These are phyloP conservation scores for Albula glossodonta DNA, from an alignment of 2,113 vertebrate species.

Conservation along the genomic window DNA sequence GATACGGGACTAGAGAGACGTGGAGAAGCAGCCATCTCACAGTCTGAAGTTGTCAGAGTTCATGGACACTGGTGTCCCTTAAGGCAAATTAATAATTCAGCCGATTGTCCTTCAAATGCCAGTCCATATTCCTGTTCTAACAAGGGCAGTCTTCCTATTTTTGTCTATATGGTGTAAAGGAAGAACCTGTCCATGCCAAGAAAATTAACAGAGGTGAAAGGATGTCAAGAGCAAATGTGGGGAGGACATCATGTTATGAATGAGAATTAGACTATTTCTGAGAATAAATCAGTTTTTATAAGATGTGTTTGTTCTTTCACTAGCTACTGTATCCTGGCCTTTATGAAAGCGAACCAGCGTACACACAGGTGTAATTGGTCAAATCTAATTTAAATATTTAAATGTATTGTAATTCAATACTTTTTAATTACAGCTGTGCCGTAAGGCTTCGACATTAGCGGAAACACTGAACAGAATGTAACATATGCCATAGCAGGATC, in stretches of 20 bases:
- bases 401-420: background rate
- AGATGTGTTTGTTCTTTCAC: background rate
- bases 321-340: background rate
- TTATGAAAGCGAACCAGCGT: background rate
- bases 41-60: background rate
- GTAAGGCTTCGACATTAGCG: background rate
- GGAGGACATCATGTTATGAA: background rate
- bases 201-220: background rate
- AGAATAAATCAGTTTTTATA: background rate
- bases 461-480: background rate
- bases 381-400: background rate
- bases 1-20: background rate
- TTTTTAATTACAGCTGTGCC: background rate
- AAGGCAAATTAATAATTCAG: background rate
- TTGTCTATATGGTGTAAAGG: background rate
- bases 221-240: background rate
- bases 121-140: background rate
- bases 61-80: background rate
- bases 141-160: background rate
- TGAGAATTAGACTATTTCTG: background rate
- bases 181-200: too few species aligned
- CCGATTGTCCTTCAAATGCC: background rate
- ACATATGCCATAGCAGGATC: background rate
- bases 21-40: background rate
- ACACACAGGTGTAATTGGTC: background rate